Evolutionary conservation across 2,888 invertebrate species (phyloP).

Genomic region (Hecatera dysodea): DNA sequence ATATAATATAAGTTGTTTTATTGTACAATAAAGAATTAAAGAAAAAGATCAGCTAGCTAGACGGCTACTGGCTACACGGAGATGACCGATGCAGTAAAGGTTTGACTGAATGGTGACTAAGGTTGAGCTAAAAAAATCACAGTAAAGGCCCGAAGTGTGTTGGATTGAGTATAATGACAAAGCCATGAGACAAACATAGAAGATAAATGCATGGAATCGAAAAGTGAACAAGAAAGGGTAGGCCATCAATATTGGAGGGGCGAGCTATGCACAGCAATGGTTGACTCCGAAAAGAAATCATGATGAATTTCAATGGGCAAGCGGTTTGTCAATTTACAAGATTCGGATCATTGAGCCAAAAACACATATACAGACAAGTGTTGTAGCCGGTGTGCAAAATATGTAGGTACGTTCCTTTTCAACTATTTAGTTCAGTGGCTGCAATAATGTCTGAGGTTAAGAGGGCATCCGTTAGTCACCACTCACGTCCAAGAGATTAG

Average conservation of each 20-base stretch:
- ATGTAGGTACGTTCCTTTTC: conserved; percentile 14
- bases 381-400: background rate
- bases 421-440: conserved; percentile 31
- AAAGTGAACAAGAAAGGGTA: background rate
- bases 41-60: background rate
- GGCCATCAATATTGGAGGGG: background rate
- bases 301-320: background rate
- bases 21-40: too few species aligned
- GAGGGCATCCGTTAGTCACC: conserved; percentile 58
- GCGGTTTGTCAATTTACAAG: background rate
- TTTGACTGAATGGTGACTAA: background rate
- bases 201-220: too few species aligned
- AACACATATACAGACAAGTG: background rate
- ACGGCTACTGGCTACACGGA: too few species aligned
- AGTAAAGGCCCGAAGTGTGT: background rate
- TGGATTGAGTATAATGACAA: background rate
- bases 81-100: background rate
- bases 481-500: conserved; percentile 27
- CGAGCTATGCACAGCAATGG: background rate
- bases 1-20: too few species aligned
- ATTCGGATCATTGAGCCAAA: background rate
- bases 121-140: background rate
- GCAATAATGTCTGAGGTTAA: conserved; percentile 47
- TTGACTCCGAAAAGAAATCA: background rate
- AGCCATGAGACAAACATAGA: background rate